These are phyloP conservation scores for Martes flavigula DNA, from an alignment of 2,797 vertebrate genomes.

Conservation along the genomic window DNA sequence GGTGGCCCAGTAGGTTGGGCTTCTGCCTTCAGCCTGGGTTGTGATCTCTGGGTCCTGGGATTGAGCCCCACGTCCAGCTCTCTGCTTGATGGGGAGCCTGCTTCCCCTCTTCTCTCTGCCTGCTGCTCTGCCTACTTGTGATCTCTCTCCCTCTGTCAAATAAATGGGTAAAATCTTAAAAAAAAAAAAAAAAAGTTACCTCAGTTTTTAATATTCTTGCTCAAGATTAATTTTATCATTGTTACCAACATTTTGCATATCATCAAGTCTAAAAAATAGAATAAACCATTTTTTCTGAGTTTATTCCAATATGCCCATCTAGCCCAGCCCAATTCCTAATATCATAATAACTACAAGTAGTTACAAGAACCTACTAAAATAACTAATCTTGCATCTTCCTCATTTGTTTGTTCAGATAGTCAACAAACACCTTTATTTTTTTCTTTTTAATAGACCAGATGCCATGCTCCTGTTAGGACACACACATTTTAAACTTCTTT, in stretches of 20 bases:
- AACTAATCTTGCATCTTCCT: not conserved
- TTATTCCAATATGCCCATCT: not conserved
- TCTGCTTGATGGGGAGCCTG: no score
- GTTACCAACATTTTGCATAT: not conserved
- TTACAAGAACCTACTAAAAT: not conserved
- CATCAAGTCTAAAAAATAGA: constrained; percentile 2
- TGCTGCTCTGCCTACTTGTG: no score
- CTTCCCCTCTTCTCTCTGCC: no score
- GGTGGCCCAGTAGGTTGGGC: no score
- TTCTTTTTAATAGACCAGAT: not conserved
- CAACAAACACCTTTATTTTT: constrained; percentile 13
- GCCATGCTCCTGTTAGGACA: not conserved
- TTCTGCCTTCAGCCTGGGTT: no score
- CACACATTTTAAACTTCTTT: not conserved
- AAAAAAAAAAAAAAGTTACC: not conserved
- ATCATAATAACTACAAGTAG: not conserved
- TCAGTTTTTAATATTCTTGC: not conserved
- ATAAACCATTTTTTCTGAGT: not conserved
- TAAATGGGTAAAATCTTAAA: no score
- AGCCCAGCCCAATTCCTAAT: not conserved
- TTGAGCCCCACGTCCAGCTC: no score
- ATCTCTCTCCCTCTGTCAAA: no score
- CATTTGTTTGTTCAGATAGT: not conserved
- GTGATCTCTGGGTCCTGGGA: no score
- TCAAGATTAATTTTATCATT: not conserved